Conservation (phyloP, 92 coral and sea anemone species). For the Parazoanthus atlanticus region DNA sequence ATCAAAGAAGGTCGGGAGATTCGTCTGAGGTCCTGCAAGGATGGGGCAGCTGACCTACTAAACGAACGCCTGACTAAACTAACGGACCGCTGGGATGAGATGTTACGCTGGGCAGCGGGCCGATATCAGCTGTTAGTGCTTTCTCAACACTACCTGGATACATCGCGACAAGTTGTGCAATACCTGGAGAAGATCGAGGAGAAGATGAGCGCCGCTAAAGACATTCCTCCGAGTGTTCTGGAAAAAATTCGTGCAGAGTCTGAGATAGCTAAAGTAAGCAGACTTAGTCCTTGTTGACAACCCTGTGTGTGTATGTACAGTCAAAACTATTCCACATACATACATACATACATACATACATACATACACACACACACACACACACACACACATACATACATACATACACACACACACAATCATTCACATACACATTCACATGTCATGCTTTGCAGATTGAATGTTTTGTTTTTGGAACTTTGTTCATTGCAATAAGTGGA, state of each 20-base stretch:
- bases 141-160: conserved; percentile 88
- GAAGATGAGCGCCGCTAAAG: conserved; percentile 86
- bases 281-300: too few relatives aligned
- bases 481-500: too few relatives aligned
- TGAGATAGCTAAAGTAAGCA: conserved; percentile 82
- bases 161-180: conserved; percentile 86
- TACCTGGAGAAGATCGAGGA: conserved; percentile 93
- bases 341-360: not conserved
- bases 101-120: conserved; percentile 99
- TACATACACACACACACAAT: not conserved
- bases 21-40: conserved; percentile 81
- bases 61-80: conserved; percentile 82
- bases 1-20: conserved; percentile 94
- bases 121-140: conserved; percentile 92
- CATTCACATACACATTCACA: too few relatives aligned
- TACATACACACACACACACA: not conserved
- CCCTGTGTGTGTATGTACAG: conserved; percentile 59
- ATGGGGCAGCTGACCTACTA: conserved; percentile 78
- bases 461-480: too few relatives aligned
- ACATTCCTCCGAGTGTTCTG: conserved; percentile 81
- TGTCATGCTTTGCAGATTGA: not conserved
- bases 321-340: too few relatives aligned
- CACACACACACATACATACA: not conserved
- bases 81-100: conserved; percentile 97
- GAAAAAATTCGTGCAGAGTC: conserved; percentile 91